phyloP scores from a whole-genome alignment of 2,113 vertebrate genomes.

The Mobula hypostoma region DNA sequence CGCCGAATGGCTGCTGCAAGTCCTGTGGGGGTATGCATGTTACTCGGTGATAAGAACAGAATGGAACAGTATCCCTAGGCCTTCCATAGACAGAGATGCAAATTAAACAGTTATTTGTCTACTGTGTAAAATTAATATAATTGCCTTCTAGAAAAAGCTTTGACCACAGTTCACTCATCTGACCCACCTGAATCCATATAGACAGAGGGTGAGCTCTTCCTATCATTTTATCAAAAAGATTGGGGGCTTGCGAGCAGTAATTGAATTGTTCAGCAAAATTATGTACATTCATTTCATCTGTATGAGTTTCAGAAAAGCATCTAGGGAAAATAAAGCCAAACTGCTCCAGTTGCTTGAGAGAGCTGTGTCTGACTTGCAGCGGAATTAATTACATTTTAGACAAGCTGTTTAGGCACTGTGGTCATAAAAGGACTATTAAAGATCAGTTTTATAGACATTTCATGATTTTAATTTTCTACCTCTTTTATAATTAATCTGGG shows the following conservation, averaged over 20 bases:
- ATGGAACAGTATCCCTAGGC: constrained; percentile 77
- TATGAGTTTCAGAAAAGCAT: constrained; percentile 3
- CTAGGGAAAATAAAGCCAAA: background rate
- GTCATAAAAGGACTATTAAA: background rate
- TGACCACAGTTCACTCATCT: constrained; percentile 57
- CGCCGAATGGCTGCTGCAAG: constrained; percentile 83
- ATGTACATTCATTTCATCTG: constrained; percentile 27
- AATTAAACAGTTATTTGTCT: constrained; percentile 84
- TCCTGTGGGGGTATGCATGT: constrained; percentile 86
- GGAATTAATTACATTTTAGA: constrained; percentile 17
- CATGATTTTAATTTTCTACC: background rate
- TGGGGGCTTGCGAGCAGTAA: background rate
- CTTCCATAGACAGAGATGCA: constrained; percentile 82
- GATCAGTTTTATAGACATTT: constrained; percentile 22
- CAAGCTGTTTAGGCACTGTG: background rate
- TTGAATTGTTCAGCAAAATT: constrained; percentile 35
- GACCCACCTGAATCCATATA: constrained; percentile 70
- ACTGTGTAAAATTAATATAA: constrained; percentile 83
- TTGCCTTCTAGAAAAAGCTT: constrained; percentile 75
- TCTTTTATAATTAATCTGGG: background rate
- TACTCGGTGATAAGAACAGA: constrained; percentile 92
- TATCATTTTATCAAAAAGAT: constrained; percentile 34
- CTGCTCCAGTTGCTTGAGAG: background rate
- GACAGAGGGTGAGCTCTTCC: constrained; percentile 40
- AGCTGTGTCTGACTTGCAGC: background rate